phyloP scores from a whole-genome alignment of 2,888 invertebrate species.

The Suillia variegata region DNA sequence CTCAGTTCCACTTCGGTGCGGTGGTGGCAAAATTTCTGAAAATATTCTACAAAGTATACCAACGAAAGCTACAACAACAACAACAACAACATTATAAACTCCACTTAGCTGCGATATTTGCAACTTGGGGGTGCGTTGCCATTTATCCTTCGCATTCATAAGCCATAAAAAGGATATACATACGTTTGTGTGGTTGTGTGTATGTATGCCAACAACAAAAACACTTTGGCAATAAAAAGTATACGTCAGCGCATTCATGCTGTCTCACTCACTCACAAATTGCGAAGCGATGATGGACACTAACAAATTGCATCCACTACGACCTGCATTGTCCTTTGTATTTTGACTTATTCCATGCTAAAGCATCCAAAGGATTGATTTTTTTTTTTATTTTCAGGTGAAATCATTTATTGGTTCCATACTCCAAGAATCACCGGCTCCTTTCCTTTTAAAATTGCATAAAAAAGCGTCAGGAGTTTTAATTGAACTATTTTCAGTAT shows the following conservation, averaged over 20 bases:
- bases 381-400: too few relatives aligned
- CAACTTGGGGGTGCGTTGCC: neutral
- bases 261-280: neutral
- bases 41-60: constrained; percentile 20
- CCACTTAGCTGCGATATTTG: neutral
- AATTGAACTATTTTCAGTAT: too few relatives aligned
- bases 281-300: constrained; percentile 16
- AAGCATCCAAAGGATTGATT: too few relatives aligned
- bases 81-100: constrained; percentile 1
- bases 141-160: neutral
- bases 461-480: too few relatives aligned
- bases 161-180: neutral
- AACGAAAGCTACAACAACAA: constrained; percentile 26
- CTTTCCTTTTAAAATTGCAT: too few relatives aligned
- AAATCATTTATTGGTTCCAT: too few relatives aligned
- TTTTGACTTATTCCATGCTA: neutral
- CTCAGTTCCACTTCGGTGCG: constrained; percentile 22
- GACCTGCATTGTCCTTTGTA: neutral
- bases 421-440: too few relatives aligned
- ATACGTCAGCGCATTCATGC: neutral
- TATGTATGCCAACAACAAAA: neutral
- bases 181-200: too few relatives aligned
- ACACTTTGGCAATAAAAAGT: neutral
- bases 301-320: constrained; percentile 15
- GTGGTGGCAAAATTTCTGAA: constrained; percentile 17